phyloP scores from a whole-genome alignment of 2,113 vertebrate species.

The Acrocephalus arundinaceus region DNA sequence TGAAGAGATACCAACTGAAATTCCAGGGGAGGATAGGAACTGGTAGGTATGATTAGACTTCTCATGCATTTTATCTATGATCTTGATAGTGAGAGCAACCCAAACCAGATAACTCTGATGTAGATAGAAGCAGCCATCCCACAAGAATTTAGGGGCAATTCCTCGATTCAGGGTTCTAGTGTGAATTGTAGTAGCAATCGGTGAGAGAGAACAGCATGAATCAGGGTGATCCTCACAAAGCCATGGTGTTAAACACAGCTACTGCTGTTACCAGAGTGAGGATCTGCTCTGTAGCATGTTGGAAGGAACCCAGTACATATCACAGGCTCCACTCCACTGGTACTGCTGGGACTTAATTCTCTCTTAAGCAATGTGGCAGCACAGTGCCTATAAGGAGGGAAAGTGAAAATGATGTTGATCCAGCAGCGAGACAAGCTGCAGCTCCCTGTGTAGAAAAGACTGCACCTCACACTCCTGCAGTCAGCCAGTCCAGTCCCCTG shows the following conservation, averaged over 20 bases:
- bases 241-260: background rate
- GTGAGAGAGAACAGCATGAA: background rate
- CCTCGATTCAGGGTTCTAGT: background rate
- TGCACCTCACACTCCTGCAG: background rate
- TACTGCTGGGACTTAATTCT: background rate
- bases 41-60: background rate
- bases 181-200: background rate
- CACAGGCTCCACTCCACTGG: background rate
- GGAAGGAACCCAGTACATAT: background rate
- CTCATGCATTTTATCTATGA: background rate
- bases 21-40: background rate
- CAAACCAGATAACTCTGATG: background rate
- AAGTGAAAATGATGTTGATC: background rate
- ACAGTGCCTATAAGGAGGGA: background rate
- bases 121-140: background rate
- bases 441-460: background rate
- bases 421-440: fast-evolving
- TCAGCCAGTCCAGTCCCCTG: background rate
- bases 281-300: background rate
- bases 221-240: background rate
- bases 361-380: background rate
- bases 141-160: background rate
- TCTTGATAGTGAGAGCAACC: background rate
- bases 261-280: background rate
- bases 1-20: background rate